These are phyloP conservation scores for Bellardia bayeri DNA, from an alignment of 2,888 invertebrate genomes.

Conservation along the genomic window DNA sequence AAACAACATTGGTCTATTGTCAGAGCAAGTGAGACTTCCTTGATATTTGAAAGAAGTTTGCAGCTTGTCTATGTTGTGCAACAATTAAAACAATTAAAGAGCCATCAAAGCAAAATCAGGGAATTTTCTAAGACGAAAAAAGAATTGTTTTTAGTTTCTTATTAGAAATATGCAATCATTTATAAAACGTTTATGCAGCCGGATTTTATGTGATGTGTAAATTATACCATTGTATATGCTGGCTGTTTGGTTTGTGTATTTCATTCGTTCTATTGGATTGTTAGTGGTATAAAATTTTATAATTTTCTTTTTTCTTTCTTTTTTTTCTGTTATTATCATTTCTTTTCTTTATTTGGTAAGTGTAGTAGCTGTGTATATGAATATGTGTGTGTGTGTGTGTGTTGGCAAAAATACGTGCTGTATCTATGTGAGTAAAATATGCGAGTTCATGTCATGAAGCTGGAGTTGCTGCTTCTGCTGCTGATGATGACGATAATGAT, in stretches of 20 bases:
- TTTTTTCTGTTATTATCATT: not conserved
- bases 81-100: too few relatives aligned
- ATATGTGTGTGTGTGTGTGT: not conserved
- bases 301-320: not conserved
- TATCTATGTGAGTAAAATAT: conserved; percentile 32
- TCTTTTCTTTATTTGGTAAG: not conserved
- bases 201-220: too few relatives aligned
- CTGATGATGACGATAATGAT: conserved; percentile 62
- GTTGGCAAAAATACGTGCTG: conserved; percentile 15
- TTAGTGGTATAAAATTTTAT: conserved; percentile 11
- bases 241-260: not conserved
- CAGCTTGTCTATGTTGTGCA: too few relatives aligned
- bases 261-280: conserved; percentile 3
- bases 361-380: not conserved
- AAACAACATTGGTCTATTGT: too few relatives aligned
- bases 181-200: too few relatives aligned
- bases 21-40: too few relatives aligned
- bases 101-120: too few relatives aligned
- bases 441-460: conserved; percentile 16
- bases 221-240: not conserved
- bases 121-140: too few relatives aligned
- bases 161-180: too few relatives aligned
- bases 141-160: too few relatives aligned
- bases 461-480: not conserved
- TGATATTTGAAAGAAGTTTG: too few relatives aligned